Conservation (phyloP, 2,797 vertebrate species). For the Poeciliopsis presidionis region DNA sequence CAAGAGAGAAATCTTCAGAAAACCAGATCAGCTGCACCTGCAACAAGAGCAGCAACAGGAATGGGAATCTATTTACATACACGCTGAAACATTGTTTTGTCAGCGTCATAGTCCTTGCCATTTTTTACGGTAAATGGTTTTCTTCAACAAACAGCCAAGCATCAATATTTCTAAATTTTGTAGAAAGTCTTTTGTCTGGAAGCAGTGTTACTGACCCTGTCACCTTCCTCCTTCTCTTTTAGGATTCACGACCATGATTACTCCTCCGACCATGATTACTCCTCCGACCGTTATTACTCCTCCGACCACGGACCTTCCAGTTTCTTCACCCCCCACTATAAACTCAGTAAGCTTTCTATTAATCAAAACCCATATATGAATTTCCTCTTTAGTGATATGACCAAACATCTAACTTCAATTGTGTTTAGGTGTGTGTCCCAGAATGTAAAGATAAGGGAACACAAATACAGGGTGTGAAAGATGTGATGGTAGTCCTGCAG, state of each 20-base stretch:
- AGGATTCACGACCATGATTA: background rate
- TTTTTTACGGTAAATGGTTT: background rate
- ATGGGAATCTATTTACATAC: background rate
- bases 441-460: background rate
- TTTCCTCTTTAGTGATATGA: background rate
- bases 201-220: background rate
- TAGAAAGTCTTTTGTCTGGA: background rate
- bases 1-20: background rate
- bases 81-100: background rate
- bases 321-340: background rate
- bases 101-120: background rate
- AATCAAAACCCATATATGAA: background rate
- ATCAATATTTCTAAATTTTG: background rate
- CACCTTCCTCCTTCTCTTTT: background rate
- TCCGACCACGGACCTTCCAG: accelerated
- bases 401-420: background rate
- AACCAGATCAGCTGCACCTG: background rate
- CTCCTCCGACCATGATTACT: background rate
- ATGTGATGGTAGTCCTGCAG: background rate
- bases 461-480: background rate
- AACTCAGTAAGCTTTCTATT: background rate
- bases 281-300: too few species aligned
- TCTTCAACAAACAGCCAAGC: background rate
- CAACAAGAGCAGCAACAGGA: background rate
- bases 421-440: background rate